phyloP scores from a whole-genome alignment of 1,140 invertebrate genomes.

The Tigriopus japonicus region DNA sequence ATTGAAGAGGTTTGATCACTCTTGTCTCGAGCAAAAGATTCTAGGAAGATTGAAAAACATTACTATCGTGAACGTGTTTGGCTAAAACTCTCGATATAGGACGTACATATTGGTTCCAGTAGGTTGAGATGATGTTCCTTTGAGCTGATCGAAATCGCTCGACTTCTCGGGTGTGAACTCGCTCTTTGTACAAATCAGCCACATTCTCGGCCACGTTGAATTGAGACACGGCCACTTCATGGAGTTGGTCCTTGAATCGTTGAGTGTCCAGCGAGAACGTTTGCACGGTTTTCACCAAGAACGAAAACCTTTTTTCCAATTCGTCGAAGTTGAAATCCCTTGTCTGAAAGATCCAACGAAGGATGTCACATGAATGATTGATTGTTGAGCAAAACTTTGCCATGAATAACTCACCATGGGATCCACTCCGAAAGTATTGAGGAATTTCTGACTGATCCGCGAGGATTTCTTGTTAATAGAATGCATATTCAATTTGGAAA shows the following conservation, averaged over 20 bases:
- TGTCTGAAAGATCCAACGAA: not conserved
- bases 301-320: not conserved
- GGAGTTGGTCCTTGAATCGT: not conserved
- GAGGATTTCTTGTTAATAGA: conserved; percentile 2
- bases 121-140: not conserved
- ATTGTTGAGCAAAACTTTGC: no score
- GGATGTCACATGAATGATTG: no score
- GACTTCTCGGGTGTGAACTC: not conserved
- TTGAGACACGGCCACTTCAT: not conserved
- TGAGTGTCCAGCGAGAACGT: not conserved
- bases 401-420: not conserved
- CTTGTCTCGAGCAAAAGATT: not conserved
- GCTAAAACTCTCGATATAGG: not conserved
- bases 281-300: not conserved
- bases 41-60: not conserved
- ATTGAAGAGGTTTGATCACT: not conserved
- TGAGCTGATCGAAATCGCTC: conserved; percentile 1
- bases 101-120: conserved; percentile 10
- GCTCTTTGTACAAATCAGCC: conserved; percentile 1
- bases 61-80: no score
- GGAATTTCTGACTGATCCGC: not conserved
- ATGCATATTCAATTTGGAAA: conserved; percentile 13
- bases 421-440: conserved; percentile 4
- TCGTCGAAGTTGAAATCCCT: not conserved
- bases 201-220: conserved; percentile 2